Evolutionary conservation across 2,797 vertebrate genomes (phyloP).

Genomic region (Urocyon cinereoargenteus): DNA sequence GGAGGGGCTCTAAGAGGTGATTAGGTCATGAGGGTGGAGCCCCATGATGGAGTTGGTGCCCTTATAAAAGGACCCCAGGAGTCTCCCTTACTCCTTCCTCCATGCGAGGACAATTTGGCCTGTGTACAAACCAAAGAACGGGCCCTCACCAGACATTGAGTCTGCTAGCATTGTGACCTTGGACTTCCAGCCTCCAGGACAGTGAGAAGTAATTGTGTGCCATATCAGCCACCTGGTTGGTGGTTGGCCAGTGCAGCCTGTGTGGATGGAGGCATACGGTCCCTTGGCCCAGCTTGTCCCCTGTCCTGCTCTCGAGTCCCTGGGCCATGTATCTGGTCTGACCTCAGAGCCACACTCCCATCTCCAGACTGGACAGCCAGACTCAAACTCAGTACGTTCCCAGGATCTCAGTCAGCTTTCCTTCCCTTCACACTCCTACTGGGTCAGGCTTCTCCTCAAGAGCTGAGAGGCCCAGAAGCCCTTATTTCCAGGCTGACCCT

Average conservation of each 20-base stretch:
- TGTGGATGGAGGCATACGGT: background rate
- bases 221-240: background rate
- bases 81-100: background rate
- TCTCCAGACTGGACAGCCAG: background rate
- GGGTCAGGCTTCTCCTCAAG: background rate
- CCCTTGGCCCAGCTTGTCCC: fast-evolving
- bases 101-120: background rate
- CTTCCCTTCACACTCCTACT: background rate
- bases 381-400: fast-evolving
- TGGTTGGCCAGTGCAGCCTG: fast-evolving
- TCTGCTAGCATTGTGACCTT: background rate
- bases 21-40: background rate
- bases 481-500: background rate
- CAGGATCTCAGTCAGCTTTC: background rate
- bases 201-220: background rate
- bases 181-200: background rate
- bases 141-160: background rate
- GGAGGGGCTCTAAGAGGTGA: background rate
- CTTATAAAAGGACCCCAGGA: background rate
- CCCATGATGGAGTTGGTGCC: background rate
- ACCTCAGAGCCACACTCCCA: background rate
- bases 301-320: background rate
- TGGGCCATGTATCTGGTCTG: fast-evolving
- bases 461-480: no score
- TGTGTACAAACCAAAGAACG: background rate